These are phyloP conservation scores for Buathra laborator DNA, from an alignment of 2,888 invertebrate species.

Conservation along the genomic window DNA sequence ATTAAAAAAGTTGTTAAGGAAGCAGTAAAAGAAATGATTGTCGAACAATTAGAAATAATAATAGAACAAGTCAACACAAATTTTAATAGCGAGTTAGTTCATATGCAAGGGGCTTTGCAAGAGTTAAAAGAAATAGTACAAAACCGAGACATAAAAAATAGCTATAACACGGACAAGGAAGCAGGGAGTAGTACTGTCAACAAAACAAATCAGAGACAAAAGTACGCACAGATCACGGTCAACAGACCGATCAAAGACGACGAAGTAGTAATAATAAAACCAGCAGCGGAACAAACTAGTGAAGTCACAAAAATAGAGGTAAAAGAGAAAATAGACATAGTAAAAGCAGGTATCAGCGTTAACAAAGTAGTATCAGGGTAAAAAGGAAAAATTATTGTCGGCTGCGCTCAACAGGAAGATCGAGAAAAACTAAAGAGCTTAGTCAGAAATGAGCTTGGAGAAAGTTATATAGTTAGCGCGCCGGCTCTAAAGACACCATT, in stretches of 20 bases:
- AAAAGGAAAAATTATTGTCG: constrained; percentile 13
- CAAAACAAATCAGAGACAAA: not conserved
- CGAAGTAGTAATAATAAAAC: constrained; percentile 16
- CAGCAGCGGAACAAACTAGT: not conserved
- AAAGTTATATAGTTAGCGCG: not conserved
- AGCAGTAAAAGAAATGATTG: not conserved
- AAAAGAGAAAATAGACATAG: constrained; percentile 8
- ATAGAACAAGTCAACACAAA: constrained; percentile 3
- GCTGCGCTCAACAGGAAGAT: constrained; percentile 8
- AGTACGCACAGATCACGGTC: not conserved
- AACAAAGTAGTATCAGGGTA: not conserved
- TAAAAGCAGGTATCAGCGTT: constrained; percentile 24
- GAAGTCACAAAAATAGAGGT: constrained; percentile 8
- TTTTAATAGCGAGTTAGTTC: constrained; percentile 4
- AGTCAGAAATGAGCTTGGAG: not conserved
- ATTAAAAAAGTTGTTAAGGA: not conserved
- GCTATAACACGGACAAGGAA: not conserved
- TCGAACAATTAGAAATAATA: not conserved
- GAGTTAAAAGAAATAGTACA: not conserved
- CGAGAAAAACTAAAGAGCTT: not conserved
- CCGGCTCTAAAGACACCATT: constrained; percentile 11
- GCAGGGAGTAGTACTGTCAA: not conserved
- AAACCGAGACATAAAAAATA: too few relatives aligned
- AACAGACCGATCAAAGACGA: not conserved
- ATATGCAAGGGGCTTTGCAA: not conserved